A percentile compares a stretch with the other conserved stretches of the same genome.
These are phyloP conservation scores for Cordilura impudica DNA, from an alignment of 2,888 invertebrate genomes.

Conservation along the genomic window DNA sequence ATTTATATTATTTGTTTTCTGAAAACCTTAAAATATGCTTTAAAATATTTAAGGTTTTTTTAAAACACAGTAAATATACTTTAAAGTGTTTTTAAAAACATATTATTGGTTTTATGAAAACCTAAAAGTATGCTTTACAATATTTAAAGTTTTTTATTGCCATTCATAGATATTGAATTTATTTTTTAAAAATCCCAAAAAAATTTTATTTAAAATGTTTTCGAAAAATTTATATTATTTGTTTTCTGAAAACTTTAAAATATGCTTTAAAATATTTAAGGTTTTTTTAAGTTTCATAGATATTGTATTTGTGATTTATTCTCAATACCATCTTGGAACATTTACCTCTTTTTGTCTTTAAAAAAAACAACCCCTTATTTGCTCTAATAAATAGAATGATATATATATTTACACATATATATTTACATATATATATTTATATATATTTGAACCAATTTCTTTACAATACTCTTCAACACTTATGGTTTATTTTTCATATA, in stretches of 20 bases:
- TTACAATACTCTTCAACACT: slow-evolving; percentile 49
- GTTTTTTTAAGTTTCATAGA: not conserved
- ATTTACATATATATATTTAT: too few relatives aligned
- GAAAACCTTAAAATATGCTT: not conserved
- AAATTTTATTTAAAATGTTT: too few relatives aligned
- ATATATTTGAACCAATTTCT: too few relatives aligned
- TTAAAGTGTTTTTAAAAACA: too few relatives aligned
- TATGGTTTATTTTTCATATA: not conserved
- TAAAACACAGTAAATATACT: not conserved
- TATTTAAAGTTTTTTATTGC: too few relatives aligned
- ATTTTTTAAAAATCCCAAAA: not conserved
- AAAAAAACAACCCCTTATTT: too few relatives aligned
- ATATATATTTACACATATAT: too few relatives aligned
- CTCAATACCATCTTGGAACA: not conserved
- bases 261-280: not conserved
- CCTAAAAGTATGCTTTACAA: too few relatives aligned
- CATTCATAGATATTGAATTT: not conserved
- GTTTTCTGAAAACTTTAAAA: not conserved
- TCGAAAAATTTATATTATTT: not conserved
- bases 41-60: not conserved
- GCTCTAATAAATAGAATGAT: too few relatives aligned
- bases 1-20: not conserved
- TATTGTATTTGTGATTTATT: slow-evolving; percentile 15
- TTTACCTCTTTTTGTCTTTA: slow-evolving; percentile 5
- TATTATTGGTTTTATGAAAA: too few relatives aligned